phyloP scores from a whole-genome alignment of 2,797 vertebrate genomes.

The Cyclura pinguis region DNA sequence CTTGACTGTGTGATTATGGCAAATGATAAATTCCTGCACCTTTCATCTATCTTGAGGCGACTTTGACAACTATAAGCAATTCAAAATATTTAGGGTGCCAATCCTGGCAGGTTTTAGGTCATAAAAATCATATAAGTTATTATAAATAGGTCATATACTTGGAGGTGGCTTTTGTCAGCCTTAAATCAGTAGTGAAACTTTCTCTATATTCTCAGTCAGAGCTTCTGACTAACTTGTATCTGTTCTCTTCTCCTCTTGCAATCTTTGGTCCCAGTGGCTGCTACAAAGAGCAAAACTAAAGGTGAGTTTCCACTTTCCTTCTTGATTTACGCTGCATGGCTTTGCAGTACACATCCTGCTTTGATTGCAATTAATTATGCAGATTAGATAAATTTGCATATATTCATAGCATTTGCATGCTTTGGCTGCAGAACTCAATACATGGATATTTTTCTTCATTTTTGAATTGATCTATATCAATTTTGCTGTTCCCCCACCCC shows the following conservation, averaged over 20 bases:
- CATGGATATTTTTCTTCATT: neutral
- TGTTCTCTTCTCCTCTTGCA: constrained; percentile 87
- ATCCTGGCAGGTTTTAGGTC: constrained; percentile 58
- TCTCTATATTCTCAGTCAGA: constrained; percentile 67
- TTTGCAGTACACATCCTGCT: constrained; percentile 60
- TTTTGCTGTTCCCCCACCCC: neutral
- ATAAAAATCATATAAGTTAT: constrained; percentile 39
- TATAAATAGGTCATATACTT: constrained; percentile 59
- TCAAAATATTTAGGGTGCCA: constrained; percentile 9
- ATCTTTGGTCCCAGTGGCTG: constrained; percentile 90
- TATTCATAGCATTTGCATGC: constrained; percentile 38
- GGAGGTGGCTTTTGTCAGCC: constrained; percentile 43
- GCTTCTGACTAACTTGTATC: constrained; percentile 82
- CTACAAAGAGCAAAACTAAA: constrained; percentile 96
- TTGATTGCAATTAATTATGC: constrained; percentile 47
- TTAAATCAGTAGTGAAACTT: constrained; percentile 61
- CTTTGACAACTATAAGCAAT: constrained; percentile 49
- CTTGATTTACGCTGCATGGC: constrained; percentile 73
- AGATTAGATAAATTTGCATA: constrained; percentile 28
- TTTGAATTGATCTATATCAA: neutral
- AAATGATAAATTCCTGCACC: constrained; percentile 1
- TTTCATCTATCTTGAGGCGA: constrained; percentile 16
- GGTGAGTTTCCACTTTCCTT: constrained; percentile 91
- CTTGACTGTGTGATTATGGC: constrained; percentile 11
- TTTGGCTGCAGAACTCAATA: constrained; percentile 25